These are phyloP conservation scores for Diadromus collaris DNA, from an alignment of 2,888 invertebrate genomes.

Conservation along the genomic window DNA sequence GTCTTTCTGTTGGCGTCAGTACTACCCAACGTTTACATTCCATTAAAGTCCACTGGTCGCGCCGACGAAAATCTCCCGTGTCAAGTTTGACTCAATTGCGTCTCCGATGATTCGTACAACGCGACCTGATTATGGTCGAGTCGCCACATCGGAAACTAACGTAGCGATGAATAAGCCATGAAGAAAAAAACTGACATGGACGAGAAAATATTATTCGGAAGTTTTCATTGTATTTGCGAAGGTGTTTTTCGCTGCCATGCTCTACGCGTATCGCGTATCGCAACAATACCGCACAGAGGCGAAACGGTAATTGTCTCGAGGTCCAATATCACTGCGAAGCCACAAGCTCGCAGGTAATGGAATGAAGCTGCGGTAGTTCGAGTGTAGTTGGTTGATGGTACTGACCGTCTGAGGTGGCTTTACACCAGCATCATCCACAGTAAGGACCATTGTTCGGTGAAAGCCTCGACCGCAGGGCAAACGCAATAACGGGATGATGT, in stretches of 20 bases:
- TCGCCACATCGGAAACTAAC: neutral
- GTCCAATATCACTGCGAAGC: slow-evolving; percentile 1
- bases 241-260: neutral
- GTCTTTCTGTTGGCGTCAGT: neutral
- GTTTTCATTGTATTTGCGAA: neutral
- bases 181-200: neutral
- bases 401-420: slow-evolving; percentile 8
- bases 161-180: neutral
- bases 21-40: slow-evolving; percentile 8
- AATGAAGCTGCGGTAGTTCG: slow-evolving; percentile 11
- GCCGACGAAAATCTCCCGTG: neutral
- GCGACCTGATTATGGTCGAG: neutral
- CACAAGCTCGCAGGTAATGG: slow-evolving; percentile 16
- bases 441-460: slow-evolving; percentile 26
- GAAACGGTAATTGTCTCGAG: neutral
- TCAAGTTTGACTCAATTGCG: neutral
- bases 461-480: neutral
- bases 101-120: neutral
- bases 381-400: neutral
- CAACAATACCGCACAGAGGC: slow-evolving; percentile 1
- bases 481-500: slow-evolving; percentile 22
- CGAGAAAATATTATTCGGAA: neutral
- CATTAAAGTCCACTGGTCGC: neutral
- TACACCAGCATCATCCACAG: slow-evolving; percentile 5
- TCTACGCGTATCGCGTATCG: neutral